These are phyloP conservation scores for Epizoanthus scotinus DNA, from an alignment of 92 coral and sea anemone species.

Conservation along the genomic window DNA sequence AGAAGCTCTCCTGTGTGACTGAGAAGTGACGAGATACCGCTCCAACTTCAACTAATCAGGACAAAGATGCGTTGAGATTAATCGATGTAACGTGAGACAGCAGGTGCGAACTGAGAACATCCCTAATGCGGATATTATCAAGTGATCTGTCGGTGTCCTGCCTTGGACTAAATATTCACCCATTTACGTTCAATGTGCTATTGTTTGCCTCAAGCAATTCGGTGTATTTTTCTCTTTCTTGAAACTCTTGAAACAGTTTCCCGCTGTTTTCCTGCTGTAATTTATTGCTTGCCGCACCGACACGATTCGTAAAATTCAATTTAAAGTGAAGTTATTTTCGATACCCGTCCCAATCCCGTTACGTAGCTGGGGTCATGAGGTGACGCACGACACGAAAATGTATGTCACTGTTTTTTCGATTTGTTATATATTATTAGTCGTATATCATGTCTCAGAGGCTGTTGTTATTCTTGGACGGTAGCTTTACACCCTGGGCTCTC, in stretches of 20 bases:
- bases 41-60: not conserved
- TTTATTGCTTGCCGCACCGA: not conserved
- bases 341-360: not conserved
- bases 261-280: not conserved
- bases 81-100: slow-evolving; percentile 18
- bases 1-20: not conserved
- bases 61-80: slow-evolving; percentile 46
- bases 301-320: slow-evolving; percentile 3
- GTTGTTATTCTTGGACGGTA: too few relatives aligned
- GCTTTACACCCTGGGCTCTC: too few relatives aligned
- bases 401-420: not conserved
- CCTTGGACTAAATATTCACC: slow-evolving; percentile 22
- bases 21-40: slow-evolving; percentile 23
- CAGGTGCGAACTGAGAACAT: slow-evolving; percentile 4
- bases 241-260: slow-evolving; percentile 12
- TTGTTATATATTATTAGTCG: not conserved
- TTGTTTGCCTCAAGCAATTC: not conserved
- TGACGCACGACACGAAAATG: not conserved
- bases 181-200: not conserved
- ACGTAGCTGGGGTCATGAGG: slow-evolving; percentile 11
- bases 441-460: too few relatives aligned
- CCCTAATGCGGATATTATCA: slow-evolving; percentile 36
- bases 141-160: slow-evolving; percentile 38
- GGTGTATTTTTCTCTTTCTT: slow-evolving; percentile 7
- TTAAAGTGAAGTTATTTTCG: slow-evolving; percentile 10